These are phyloP conservation scores for Labeo calbasu DNA, from an alignment of 2,797 vertebrate species.

Conservation along the genomic window DNA sequence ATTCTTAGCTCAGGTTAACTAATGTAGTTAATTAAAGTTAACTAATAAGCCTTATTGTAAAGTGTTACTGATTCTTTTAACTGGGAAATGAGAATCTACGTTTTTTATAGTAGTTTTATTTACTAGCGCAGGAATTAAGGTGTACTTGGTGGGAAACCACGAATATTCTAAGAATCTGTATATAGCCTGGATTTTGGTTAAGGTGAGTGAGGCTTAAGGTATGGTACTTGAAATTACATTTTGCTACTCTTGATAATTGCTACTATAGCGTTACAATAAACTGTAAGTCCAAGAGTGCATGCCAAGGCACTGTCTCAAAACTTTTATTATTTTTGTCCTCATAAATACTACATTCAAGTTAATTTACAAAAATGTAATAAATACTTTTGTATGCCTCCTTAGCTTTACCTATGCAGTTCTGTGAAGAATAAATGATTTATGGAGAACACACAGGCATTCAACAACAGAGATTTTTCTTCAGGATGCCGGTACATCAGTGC, in stretches of 20 bases:
- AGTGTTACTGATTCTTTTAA: background rate
- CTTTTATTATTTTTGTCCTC: background rate
- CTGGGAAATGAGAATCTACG: background rate
- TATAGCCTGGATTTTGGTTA: background rate
- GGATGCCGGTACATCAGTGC: background rate
- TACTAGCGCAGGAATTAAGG: background rate
- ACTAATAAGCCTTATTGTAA: too few relatives aligned
- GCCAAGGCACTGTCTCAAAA: background rate
- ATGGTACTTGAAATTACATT: too few relatives aligned
- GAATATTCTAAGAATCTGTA: background rate
- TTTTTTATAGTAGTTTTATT: background rate
- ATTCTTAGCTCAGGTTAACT: too few relatives aligned
- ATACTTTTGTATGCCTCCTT: background rate
- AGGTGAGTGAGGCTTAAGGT: too few relatives aligned
- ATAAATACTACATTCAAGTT: background rate
- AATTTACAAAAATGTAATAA: background rate
- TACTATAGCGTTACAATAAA: too few relatives aligned
- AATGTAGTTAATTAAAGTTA: too few relatives aligned
- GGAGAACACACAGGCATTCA: background rate
- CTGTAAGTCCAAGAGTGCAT: background rate
- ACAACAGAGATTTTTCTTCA: background rate
- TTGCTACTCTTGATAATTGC: too few relatives aligned
- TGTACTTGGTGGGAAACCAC: background rate
- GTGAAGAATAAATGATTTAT: background rate
- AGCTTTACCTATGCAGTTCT: background rate